Evolutionary conservation across 2,113 vertebrate genomes (phyloP).

Genomic region (Plecotus auritus): DNA sequence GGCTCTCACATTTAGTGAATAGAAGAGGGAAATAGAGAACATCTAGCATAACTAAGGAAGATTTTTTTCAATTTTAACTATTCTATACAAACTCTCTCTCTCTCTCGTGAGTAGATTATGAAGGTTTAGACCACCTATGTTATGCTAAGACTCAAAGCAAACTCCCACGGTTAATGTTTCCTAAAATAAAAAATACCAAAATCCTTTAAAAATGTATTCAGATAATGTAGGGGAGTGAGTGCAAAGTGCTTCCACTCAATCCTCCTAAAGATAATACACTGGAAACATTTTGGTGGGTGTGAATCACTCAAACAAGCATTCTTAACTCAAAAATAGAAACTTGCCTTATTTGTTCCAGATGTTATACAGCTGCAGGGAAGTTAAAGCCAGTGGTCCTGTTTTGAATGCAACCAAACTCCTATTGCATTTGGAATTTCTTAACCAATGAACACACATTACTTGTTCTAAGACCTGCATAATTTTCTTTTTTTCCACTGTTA

Average conservation of each 20-base stretch:
- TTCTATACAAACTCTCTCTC: not conserved
- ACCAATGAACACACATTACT: conserved; percentile 71
- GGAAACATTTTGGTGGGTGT: conserved; percentile 78
- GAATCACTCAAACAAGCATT: conserved; percentile 76
- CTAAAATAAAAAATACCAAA: conserved; percentile 33
- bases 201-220: not conserved
- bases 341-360: conserved; percentile 79
- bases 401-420: conserved; percentile 77
- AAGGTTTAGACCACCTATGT: not conserved
- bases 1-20: not conserved
- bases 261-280: conserved; percentile 65
- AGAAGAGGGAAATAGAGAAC: not conserved
- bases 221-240: conserved; percentile 12
- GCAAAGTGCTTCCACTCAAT: conserved; percentile 23
- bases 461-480: conserved; percentile 71
- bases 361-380: conserved; percentile 78
- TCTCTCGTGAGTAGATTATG: not conserved
- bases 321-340: conserved; percentile 68
- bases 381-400: conserved; percentile 70
- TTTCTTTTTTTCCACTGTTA: conserved; percentile 68
- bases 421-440: conserved; percentile 75
- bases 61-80: not conserved
- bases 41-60: not conserved
- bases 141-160: not conserved
- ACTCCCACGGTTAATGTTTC: not conserved